These are phyloP conservation scores for Mythimna lalbum DNA, from an alignment of 2,888 invertebrate genomes.

Conservation along the genomic window DNA sequence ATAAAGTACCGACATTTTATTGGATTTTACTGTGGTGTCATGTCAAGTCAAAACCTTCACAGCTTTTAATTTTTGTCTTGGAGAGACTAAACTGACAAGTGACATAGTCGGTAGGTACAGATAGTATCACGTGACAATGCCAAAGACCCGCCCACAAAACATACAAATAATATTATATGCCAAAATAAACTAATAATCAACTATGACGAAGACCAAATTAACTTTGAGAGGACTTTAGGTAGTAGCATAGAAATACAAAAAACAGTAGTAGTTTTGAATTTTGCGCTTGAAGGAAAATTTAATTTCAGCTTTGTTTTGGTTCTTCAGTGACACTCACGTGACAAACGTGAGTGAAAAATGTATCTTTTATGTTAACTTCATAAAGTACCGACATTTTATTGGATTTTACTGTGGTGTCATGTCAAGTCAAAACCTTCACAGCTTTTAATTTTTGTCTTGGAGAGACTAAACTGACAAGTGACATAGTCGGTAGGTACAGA, in stretches of 20 bases:
- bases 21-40: neutral
- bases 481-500: constrained; percentile 30
- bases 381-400: neutral
- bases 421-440: constrained; percentile 10
- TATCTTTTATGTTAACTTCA: neutral
- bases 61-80: constrained; percentile 17
- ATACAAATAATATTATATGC: neutral
- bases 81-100: neutral
- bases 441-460: constrained; percentile 18
- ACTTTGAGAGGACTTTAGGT: too few species aligned
- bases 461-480: neutral
- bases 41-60: constrained; percentile 11
- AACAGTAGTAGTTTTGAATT: too few species aligned
- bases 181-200: too few species aligned
- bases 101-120: constrained; percentile 26
- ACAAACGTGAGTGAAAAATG: neutral
- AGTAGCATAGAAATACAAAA: too few species aligned
- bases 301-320: neutral
- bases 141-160: constrained; percentile 49
- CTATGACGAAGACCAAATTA: too few species aligned
- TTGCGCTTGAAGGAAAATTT: too few species aligned
- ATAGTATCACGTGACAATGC: constrained; percentile 48
- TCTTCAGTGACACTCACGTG: neutral
- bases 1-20: neutral
- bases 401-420: neutral